Base-by-base conservation (phyloP, 2,888 invertebrate genomes). In the Drosophila maculinotata region DNA sequence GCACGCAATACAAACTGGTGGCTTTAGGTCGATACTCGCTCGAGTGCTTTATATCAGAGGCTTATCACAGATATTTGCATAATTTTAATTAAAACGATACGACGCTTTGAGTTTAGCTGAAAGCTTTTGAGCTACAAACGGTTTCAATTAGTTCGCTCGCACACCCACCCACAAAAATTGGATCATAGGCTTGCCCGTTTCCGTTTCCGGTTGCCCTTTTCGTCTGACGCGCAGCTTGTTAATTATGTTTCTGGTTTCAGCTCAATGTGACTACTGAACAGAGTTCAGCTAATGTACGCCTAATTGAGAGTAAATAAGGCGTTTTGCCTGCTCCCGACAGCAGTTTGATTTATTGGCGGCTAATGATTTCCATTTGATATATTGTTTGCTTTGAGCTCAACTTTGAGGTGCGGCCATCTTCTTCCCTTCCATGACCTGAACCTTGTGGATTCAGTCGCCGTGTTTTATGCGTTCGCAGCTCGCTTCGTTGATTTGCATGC, bases 241-340 rank as follows among this genome's bases (percentile, higher is more conserved):
- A 72, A 82, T 69, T 73, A 68, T 58, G 73, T 56, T 54, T 36
- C 53, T 45, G 47, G 33, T 48, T 56, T 57, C 41, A 15, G 56
- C 64, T 44, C 20, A 26, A 52, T 71, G 28, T 53, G 56, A 35
- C 58, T 62, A n/a, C n/a, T 10, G 47, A n/a, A 28, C 65, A 42
- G 63, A 45, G 58, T 64, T 49, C 30, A 45, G 65, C 73, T 75
- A 86, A 86, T 82, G 76, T 63, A 53, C 15, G 74, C 38, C 62
- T 84, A 83, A 83, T 87, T 83, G 82, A 74, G 85, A 69, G 87
- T 66, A 81, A 81, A 83, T 76, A 83, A 65, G 74, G 39, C 66
- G 56, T 67, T 68, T 75, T 59, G 60, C 60, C 57, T 45, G 59
- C 56, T 47, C 30, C 30, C 53, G 62, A 56, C 70, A 70, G 67